These are phyloP conservation scores for Hemibagrus wyckioides DNA, from an alignment of 2,113 vertebrate species.

Conservation along the genomic window DNA sequence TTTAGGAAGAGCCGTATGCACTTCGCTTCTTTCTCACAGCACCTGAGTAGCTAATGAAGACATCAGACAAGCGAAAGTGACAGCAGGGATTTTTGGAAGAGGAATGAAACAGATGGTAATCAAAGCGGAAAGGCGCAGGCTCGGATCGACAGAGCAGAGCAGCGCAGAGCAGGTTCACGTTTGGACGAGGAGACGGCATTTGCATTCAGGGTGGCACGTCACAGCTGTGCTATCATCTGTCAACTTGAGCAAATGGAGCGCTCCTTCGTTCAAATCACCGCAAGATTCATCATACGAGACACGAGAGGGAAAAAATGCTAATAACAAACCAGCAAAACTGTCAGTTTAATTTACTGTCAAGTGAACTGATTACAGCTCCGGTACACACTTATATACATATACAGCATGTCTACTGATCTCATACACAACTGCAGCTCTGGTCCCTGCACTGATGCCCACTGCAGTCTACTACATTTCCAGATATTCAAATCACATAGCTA, in stretches of 20 bases:
- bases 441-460: not conserved
- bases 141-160: not conserved
- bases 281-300: not conserved
- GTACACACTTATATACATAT: not conserved
- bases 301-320: not conserved
- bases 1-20: not conserved
- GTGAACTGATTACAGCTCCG: not conserved
- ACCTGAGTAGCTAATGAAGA: not conserved
- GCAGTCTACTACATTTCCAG: not conserved
- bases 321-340: not conserved
- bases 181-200: not conserved
- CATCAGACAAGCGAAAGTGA: not conserved
- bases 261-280: not conserved
- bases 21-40: not conserved
- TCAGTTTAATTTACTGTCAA: not conserved
- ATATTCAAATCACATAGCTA: not conserved
- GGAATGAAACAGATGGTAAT: not conserved
- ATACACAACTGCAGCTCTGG: not conserved
- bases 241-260: not conserved
- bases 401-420: not conserved
- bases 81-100: not conserved
- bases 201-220: not conserved
- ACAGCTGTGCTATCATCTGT: not conserved
- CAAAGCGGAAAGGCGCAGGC: not conserved
- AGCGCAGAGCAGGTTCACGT: too few relatives aligned